These are phyloP conservation scores for Spea hammondii DNA, from an alignment of 2,797 vertebrate genomes.

Conservation along the genomic window DNA sequence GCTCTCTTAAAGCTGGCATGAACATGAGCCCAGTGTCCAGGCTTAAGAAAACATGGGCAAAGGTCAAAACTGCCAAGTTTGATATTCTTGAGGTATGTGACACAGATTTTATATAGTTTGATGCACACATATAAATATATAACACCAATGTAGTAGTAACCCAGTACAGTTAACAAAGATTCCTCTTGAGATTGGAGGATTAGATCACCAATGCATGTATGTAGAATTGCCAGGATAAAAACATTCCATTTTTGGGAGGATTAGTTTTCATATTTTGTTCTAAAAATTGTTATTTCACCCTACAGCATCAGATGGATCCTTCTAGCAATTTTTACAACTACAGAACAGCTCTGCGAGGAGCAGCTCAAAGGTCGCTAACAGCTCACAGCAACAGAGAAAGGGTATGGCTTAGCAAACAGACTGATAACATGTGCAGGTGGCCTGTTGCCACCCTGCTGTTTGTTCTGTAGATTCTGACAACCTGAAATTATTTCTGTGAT, in stretches of 20 bases:
- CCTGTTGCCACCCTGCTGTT: neutral
- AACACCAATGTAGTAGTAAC: too few relatives aligned
- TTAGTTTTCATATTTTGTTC: neutral
- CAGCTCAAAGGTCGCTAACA: slow-evolving; percentile 85
- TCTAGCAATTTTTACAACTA: slow-evolving; percentile 97
- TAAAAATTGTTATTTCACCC: slow-evolving; percentile 26
- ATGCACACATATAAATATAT: neutral
- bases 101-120: neutral
- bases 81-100: slow-evolving; percentile 85
- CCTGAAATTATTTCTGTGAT: neutral
- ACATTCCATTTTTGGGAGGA: too few relatives aligned
- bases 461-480: slow-evolving; percentile 11
- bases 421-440: slow-evolving; percentile 28
- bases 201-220: neutral
- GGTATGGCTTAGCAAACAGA: slow-evolving; percentile 64
- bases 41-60: slow-evolving; percentile 93
- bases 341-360: slow-evolving; percentile 87
- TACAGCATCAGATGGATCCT: slow-evolving; percentile 95
- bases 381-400: slow-evolving; percentile 91
- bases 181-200: too few relatives aligned
- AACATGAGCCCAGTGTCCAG: slow-evolving; percentile 94
- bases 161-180: too few relatives aligned
- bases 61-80: slow-evolving; percentile 93
- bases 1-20: slow-evolving; percentile 82
- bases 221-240: neutral